Evolutionary conservation across 2,113 vertebrate species (phyloP).

Genomic region (Psittacula cyanocephala): DNA sequence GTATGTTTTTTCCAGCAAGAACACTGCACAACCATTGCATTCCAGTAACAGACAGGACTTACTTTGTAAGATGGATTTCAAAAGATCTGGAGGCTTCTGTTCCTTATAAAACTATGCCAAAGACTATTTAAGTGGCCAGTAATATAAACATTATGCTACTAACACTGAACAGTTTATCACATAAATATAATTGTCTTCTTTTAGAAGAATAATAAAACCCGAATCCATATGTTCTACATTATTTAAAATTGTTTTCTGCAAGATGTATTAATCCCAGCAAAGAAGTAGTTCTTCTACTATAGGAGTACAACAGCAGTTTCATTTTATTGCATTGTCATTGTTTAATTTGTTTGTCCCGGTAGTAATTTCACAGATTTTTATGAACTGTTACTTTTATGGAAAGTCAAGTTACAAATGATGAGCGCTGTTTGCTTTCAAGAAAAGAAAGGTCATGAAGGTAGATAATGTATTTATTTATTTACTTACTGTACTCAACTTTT

Average conservation of each 20-base stretch:
- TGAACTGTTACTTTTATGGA: constrained; percentile 76
- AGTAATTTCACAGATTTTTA: constrained; percentile 75
- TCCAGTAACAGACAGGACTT: constrained; percentile 52
- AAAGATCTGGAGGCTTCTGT: constrained; percentile 69
- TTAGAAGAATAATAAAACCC: constrained; percentile 77
- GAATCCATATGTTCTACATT: constrained; percentile 78
- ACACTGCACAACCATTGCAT: constrained; percentile 23
- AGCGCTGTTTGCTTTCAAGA: constrained; percentile 61
- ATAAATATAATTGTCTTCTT: constrained; percentile 81
- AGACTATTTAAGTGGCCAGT: constrained; percentile 74
- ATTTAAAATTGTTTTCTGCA: constrained; percentile 75
- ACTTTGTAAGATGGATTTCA: constrained; percentile 59
- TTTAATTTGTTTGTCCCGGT: constrained; percentile 77
- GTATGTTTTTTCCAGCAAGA: neutral
- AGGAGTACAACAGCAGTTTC: constrained; percentile 70
- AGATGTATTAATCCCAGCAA: constrained; percentile 72
- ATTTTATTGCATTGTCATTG: constrained; percentile 73
- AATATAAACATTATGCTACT: constrained; percentile 79
- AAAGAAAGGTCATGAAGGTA: constrained; percentile 52
- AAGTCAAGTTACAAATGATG: constrained; percentile 66
- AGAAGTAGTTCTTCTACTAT: constrained; percentile 68
- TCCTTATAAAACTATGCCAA: constrained; percentile 68
- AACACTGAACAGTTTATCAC: constrained; percentile 77
- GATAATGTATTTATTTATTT: constrained; percentile 55
- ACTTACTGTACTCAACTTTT: constrained; percentile 6